phyloP scores from a whole-genome alignment of 2,888 invertebrate species.

The Selenia dentaria region DNA sequence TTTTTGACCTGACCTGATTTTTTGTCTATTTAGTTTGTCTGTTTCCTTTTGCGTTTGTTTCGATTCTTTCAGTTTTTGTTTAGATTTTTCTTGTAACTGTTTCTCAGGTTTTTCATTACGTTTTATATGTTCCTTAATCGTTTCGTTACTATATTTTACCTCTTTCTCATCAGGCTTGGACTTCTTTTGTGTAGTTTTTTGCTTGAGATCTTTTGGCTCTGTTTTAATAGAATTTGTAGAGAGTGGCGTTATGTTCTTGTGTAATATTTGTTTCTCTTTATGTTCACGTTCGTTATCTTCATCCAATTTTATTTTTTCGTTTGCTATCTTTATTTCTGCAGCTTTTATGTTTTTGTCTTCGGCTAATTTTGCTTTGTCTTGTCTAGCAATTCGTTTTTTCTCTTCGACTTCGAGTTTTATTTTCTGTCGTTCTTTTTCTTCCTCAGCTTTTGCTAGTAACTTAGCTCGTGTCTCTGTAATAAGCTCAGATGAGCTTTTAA shows the following conservation, averaged over 20 bases:
- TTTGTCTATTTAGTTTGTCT: no score
- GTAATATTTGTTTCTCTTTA: background rate
- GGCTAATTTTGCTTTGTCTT: constrained; percentile 26
- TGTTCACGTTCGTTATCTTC: background rate
- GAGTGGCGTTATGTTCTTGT: background rate
- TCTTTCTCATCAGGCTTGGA: background rate
- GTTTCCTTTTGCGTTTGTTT: no score
- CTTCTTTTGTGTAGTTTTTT: background rate
- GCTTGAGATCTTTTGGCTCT: background rate
- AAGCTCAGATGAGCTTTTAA: constrained; percentile 54
- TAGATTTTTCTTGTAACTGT: background rate
- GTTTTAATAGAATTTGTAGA: background rate
- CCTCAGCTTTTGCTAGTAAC: constrained; percentile 34
- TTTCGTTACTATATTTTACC: background rate
- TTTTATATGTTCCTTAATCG: background rate
- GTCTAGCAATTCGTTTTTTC: constrained; percentile 21
- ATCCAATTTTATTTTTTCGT: background rate
- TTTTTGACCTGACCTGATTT: no score
- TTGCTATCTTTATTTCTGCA: background rate
- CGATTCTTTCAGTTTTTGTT: background rate
- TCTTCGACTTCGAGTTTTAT: constrained; percentile 29
- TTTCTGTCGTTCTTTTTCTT: constrained; percentile 26
- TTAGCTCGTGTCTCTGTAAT: constrained; percentile 52
- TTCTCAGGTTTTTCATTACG: background rate
- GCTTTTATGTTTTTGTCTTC: constrained; percentile 12